Base-by-base conservation (phyloP, 2,797 vertebrate species). In the Nasua narica region DNA sequence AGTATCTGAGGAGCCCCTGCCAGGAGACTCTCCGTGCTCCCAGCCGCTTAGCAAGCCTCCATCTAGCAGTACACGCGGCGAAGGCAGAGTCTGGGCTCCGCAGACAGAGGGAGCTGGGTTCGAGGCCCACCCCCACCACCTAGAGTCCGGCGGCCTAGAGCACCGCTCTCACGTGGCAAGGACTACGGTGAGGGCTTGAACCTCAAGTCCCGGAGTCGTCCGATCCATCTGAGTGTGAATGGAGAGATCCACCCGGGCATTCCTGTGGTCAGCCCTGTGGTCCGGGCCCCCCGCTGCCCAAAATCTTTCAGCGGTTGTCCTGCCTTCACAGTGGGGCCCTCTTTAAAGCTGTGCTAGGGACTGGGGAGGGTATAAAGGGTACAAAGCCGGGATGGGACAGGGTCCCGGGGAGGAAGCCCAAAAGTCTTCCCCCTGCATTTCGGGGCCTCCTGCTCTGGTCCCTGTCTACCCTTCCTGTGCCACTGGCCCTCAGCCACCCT, bases 11-110 rank as follows among this genome's bases (percentile, higher is more conserved):
- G 85, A 46, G 23, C 35, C 21, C 25, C 62, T 10, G 76, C 76
- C 5, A 19, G 70, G 9, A 94, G 92, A 81, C 69, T 93, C 65
- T 91, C 54, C 77, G 35, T 54, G 32, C 58, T 74, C 52, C 29
- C 48, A 29, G 62, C 0, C 7, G 81, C 60, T 54, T 56, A 76
- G 96, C 69, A 88, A 32, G 86, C 40, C 0, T 50, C 40, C 40
- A 8, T 29, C 65, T 27, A 86, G 86, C 5, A 50, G 77, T 56
- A 29, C 40, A 85, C 35, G 12, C 0, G 0, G 76, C 2, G 23
- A 79, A 85, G 77, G 48, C 11, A 46, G 27, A 43, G 70, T 18
- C 4, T 43, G 50, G 29, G 18, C 69, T 95, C 60, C 29, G 60
- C 8, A 67, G 40, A 50, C 25, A 50, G 60, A 29, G 7, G 52